Evolutionary conservation across 1,140 invertebrate genomes (phyloP).

Genomic region (Ceratosolen solmsi): DNA sequence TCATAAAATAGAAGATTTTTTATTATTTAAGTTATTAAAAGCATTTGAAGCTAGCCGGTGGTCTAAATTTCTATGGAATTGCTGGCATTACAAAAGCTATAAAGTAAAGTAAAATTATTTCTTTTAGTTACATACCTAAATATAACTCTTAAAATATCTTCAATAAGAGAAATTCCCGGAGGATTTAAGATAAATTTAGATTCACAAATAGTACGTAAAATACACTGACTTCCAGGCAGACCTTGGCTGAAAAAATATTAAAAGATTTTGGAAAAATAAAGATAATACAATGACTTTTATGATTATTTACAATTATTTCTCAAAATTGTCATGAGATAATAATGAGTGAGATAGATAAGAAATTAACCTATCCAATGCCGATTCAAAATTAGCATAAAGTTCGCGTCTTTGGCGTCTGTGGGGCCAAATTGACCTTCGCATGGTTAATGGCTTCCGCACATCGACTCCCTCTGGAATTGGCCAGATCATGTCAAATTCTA

Average conservation of each 20-base stretch:
- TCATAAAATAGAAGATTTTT: too few relatives aligned
- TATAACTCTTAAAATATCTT: constrained; percentile 78
- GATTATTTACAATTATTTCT: not conserved
- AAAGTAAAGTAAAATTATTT: too few relatives aligned
- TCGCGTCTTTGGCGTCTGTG: constrained; percentile 66
- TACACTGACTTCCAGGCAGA: constrained; percentile 78
- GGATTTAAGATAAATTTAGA: constrained; percentile 75
- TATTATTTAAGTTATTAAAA: too few relatives aligned
- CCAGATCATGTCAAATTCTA: constrained; percentile 70
- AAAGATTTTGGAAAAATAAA: not conserved
- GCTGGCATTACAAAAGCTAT: too few relatives aligned
- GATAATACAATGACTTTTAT: too few relatives aligned
- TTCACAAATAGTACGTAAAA: constrained; percentile 81
- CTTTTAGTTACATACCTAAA: constrained; percentile 75
- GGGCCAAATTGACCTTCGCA: not conserved
- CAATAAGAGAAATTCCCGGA: constrained; percentile 77
- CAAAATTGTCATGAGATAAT: not conserved
- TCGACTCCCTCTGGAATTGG: constrained; percentile 61
- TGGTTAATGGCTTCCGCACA: not conserved
- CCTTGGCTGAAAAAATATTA: constrained; percentile 73
- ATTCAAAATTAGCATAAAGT: constrained; percentile 67
- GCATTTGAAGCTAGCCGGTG: too few relatives aligned
- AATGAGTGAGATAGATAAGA: not conserved
- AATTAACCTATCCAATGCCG: constrained; percentile 65
- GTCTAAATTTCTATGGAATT: too few relatives aligned